Conservation (phyloP, 2,113 vertebrate species). For the Tringa solitaria region DNA sequence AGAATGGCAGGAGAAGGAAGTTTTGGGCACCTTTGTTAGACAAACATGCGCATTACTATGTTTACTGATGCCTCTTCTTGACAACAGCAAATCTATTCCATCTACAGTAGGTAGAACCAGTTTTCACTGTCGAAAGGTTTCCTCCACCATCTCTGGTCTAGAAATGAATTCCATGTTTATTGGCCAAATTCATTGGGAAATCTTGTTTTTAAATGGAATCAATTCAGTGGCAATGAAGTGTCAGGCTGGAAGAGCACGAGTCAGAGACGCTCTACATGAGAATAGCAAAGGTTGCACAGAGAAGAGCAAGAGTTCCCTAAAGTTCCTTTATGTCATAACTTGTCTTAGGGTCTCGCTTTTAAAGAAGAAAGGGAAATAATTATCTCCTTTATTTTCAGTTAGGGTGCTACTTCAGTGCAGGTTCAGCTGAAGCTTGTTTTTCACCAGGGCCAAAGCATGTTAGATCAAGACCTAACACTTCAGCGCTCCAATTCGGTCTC, state of each 20-base stretch:
- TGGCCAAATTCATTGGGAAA: neutral
- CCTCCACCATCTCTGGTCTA: neutral
- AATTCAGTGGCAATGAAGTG: neutral
- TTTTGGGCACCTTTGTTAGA: neutral
- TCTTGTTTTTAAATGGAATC: neutral
- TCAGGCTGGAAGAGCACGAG: neutral
- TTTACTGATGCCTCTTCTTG: neutral
- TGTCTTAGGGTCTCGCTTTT: neutral
- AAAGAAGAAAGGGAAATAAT: neutral
- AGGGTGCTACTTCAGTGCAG: neutral
- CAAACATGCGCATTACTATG: neutral
- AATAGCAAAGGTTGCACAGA: neutral
- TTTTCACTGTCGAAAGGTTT: neutral
- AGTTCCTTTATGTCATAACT: neutral
- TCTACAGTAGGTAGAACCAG: neutral
- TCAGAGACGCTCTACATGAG: neutral
- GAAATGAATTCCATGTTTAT: neutral
- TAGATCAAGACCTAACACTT: neutral
- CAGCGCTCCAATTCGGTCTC: fast-evolving
- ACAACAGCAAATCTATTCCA: neutral
- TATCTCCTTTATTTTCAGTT: neutral
- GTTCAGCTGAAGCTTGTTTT: neutral
- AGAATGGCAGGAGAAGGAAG: neutral
- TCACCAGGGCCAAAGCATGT: neutral
- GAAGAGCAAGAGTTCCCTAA: neutral